Evolutionary conservation across 2,888 invertebrate genomes (phyloP).

Genomic region (Phania funesta): DNA sequence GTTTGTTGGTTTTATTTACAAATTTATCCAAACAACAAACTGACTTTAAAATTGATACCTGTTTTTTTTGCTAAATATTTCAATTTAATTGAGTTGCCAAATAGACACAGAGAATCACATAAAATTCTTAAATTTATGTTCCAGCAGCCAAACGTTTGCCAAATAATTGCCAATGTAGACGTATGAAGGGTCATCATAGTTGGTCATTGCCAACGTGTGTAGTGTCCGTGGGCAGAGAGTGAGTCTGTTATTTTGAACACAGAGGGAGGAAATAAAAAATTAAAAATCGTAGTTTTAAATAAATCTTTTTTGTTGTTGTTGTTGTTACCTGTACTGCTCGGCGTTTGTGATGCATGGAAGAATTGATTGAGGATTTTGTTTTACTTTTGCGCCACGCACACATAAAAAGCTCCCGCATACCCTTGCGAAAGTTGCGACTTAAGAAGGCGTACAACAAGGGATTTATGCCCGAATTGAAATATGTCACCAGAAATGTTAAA

Average conservation of each 20-base stretch:
- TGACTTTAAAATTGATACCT: not conserved
- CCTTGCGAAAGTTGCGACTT: slow-evolving; percentile 89
- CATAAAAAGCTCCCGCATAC: slow-evolving; percentile 89
- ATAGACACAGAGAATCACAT: not conserved
- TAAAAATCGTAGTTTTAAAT: not conserved
- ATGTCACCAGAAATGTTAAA: slow-evolving; percentile 91
- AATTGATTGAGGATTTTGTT: slow-evolving; percentile 78
- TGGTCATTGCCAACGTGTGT: slow-evolving; percentile 80
- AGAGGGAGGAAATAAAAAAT: slow-evolving; percentile 2
- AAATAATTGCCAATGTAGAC: slow-evolving; percentile 70
- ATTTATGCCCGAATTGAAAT: slow-evolving; percentile 94
- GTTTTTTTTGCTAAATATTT: not conserved
- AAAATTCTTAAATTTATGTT: slow-evolving; percentile 1
- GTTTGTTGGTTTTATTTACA: not conserved
- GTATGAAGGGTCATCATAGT: slow-evolving; percentile 77
- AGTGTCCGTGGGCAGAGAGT: slow-evolving; percentile 80
- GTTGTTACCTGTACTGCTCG: slow-evolving; percentile 77
- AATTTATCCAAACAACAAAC: too few relatives aligned
- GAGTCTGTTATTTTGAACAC: slow-evolving; percentile 73
- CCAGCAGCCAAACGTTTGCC: slow-evolving; percentile 70
- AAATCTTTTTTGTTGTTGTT: not conserved
- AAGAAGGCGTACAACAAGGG: slow-evolving; percentile 94
- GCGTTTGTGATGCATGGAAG: slow-evolving; percentile 79
- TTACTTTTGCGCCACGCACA: slow-evolving; percentile 82
- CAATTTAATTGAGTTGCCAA: slow-evolving; percentile 19